Conservation (phyloP, 2,888 invertebrate genomes). For the Panzeria rudis region DNA sequence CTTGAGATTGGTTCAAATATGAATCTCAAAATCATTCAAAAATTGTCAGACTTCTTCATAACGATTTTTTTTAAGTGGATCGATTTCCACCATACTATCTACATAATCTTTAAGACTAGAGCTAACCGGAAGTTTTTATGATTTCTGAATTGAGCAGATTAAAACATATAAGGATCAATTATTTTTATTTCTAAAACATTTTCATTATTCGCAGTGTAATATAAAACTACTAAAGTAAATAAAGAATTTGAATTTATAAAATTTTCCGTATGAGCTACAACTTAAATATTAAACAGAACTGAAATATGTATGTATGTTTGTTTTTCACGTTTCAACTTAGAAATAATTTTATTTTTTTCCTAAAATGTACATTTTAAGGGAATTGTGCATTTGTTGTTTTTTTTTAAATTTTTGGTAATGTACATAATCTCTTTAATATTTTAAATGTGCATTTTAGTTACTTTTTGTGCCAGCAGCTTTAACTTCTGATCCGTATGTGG, state of each 20-base stretch:
- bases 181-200: background rate
- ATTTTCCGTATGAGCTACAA: conserved; percentile 17
- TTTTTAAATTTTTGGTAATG: conserved; percentile 19
- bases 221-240: conserved; percentile 14
- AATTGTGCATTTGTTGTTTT: conserved; percentile 48
- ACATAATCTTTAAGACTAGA: no score
- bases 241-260: conserved; percentile 3
- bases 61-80: no score
- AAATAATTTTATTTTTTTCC: conserved; percentile 22
- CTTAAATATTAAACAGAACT: conserved; percentile 9
- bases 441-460: conserved; percentile 52
- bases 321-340: conserved; percentile 23
- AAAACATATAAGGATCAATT: background rate
- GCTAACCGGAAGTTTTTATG: no score
- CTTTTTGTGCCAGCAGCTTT: conserved; percentile 76
- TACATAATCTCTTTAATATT: conserved; percentile 26
- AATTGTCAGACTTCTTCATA: no score
- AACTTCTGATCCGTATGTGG: conserved; percentile 88
- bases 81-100: no score
- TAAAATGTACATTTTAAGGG: conserved; percentile 43
- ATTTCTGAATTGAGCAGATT: no score
- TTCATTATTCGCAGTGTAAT: background rate
- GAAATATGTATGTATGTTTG: conserved; percentile 16
- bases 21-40: no score
- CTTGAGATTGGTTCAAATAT: no score